A percentile compares a stretch with the other conserved stretches of the same genome.
phyloP scores from a whole-genome alignment of 2,888 invertebrate species.

The Drosophila differens region DNA sequence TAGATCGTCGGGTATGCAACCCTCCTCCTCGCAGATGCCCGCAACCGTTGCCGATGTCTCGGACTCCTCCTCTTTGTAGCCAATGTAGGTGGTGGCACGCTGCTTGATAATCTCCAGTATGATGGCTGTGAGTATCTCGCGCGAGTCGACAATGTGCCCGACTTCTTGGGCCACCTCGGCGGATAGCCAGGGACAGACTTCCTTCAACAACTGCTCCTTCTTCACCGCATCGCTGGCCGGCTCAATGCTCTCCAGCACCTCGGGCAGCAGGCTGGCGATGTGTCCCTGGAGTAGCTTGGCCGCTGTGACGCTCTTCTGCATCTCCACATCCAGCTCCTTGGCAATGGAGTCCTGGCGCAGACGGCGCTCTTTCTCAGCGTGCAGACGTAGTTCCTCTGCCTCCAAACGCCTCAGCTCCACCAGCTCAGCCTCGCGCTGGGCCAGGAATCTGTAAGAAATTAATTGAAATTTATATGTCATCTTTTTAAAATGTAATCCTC shows the following conservation, averaged over 20 bases:
- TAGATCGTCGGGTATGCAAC: slow-evolving; percentile 54
- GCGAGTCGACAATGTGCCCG: slow-evolving; percentile 92
- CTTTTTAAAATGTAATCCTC: slow-evolving; percentile 75
- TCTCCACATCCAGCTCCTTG: slow-evolving; percentile 89
- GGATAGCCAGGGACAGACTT: slow-evolving; percentile 92
- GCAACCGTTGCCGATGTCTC: slow-evolving; percentile 36
- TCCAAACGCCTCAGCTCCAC: slow-evolving; percentile 93
- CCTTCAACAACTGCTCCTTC: slow-evolving; percentile 89
- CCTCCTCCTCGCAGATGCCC: slow-evolving; percentile 69
- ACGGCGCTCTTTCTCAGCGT: slow-evolving; percentile 90
- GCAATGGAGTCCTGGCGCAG: slow-evolving; percentile 90
- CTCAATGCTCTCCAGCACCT: slow-evolving; percentile 91
- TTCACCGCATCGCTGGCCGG: slow-evolving; percentile 84
- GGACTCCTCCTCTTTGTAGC: slow-evolving; percentile 70
- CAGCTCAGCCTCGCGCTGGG: slow-evolving; percentile 91
- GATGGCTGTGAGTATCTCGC: slow-evolving; percentile 92
- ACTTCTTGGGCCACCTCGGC: slow-evolving; percentile 92
- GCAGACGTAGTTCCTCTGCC: slow-evolving; percentile 90
- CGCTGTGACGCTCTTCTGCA: slow-evolving; percentile 93
- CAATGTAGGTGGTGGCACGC: slow-evolving; percentile 87
- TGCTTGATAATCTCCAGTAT: slow-evolving; percentile 92
- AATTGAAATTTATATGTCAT: neutral
- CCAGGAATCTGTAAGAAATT: slow-evolving; percentile 74
- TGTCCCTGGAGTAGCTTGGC: slow-evolving; percentile 94
- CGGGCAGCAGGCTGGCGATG: slow-evolving; percentile 93